Conservation (phyloP, 2,113 vertebrate species). For the Plecotus auritus region DNA sequence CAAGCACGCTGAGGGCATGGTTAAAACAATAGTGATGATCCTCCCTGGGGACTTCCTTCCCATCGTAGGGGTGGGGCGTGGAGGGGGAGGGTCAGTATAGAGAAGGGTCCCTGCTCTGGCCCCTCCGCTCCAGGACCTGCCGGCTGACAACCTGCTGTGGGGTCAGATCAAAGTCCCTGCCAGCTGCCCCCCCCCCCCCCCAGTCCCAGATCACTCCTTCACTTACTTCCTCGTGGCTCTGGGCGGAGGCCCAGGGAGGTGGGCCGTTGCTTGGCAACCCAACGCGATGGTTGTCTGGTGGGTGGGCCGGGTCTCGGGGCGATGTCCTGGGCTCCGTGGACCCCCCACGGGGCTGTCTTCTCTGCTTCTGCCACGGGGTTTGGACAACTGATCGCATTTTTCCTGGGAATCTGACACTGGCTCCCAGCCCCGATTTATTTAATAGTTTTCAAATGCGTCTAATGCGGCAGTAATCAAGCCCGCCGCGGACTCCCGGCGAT, state of each 20-base stretch:
- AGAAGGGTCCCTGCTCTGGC: no score
- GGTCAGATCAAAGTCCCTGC: neutral
- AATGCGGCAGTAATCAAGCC: conserved; percentile 56
- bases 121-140: rapidly evolving
- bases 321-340: rapidly evolving
- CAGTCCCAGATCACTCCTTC: neutral
- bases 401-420: neutral
- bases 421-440: neutral
- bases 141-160: rapidly evolving
- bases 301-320: neutral
- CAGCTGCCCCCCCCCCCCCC: rapidly evolving
- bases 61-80: rapidly evolving
- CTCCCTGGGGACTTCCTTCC: neutral
- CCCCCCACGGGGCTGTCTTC: rapidly evolving
- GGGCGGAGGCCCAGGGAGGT: neutral
- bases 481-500: neutral
- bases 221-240: neutral
- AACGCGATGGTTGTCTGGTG: neutral
- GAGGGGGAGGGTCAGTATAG: neutral
- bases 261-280: neutral
- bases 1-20: rapidly evolving
- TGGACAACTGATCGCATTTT: neutral
- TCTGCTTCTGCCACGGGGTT: neutral
- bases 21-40: rapidly evolving
- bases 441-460: neutral